phyloP scores from a whole-genome alignment of 92 coral and sea anemone species.

The Chrysogorgia sp. region DNA sequence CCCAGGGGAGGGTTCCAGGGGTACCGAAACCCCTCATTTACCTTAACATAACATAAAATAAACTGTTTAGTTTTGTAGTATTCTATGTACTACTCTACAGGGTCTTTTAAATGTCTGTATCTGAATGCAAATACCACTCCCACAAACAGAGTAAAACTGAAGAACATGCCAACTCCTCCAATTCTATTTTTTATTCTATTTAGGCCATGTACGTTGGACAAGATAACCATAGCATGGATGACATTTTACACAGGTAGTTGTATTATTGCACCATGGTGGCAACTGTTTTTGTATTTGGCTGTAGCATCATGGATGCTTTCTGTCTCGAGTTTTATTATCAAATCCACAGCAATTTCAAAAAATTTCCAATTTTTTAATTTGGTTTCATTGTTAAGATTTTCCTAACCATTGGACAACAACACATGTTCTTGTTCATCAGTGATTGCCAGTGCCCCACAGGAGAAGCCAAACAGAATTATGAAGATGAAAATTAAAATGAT shows the following conservation, averaged over 20 bases:
- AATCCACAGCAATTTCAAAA: conserved; percentile 89
- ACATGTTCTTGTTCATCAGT: conserved; percentile 62
- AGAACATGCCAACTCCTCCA: conserved; percentile 94
- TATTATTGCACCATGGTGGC: conserved; percentile 11
- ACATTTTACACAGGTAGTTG: conserved; percentile 40
- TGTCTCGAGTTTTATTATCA: conserved; percentile 31
- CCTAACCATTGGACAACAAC: conserved; percentile 74
- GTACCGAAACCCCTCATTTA: too few relatives aligned
- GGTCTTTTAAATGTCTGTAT: conserved; percentile 91
- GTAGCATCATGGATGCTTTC: conserved; percentile 6
- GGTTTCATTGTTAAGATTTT: conserved; percentile 59
- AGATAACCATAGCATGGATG: conserved; percentile 62
- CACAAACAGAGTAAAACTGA: conserved; percentile 92
- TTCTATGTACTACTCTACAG: too few relatives aligned
- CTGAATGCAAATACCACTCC: conserved; percentile 92
- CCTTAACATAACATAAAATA: too few relatives aligned
- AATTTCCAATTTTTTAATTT: conserved; percentile 62
- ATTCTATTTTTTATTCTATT: conserved; percentile 72
- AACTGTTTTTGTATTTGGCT: conserved; percentile 23
- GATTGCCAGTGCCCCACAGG: conserved; percentile 87
- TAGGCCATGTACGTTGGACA: conserved; percentile 55
- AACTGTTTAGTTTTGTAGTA: too few relatives aligned
- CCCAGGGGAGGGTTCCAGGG: too few relatives aligned
- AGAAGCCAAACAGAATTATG: conserved; percentile 84
- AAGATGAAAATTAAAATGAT: conserved; percentile 79